A percentile compares a stretch with the other conserved stretches of the same genome.
phyloP scores from a whole-genome alignment of 2,888 invertebrate species.

The Macaria notata region DNA sequence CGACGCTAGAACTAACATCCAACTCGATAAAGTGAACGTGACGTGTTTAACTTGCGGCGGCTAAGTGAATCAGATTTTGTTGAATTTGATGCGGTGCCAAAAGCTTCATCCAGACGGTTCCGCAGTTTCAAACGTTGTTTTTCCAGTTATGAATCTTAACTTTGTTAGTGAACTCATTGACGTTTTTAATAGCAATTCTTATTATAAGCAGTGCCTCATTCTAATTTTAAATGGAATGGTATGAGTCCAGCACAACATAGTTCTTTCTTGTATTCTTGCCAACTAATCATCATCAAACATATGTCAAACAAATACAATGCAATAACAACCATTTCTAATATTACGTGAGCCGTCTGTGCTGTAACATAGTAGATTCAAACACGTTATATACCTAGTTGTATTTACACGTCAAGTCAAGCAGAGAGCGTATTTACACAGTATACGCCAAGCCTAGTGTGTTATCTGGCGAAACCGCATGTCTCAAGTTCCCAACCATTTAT shows the following conservation, averaged over 20 bases:
- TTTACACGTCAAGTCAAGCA: slow-evolving; percentile 13
- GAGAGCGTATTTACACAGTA: slow-evolving; percentile 48
- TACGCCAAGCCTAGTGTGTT: slow-evolving; percentile 37
- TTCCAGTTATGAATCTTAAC: too few relatives aligned
- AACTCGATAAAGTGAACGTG: slow-evolving; percentile 15
- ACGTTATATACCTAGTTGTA: slow-evolving; percentile 4
- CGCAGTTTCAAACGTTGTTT: too few relatives aligned
- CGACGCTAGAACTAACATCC: slow-evolving; percentile 23
- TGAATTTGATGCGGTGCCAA: slow-evolving; percentile 8
- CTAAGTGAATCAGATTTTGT: slow-evolving; percentile 20
- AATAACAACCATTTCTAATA: slow-evolving; percentile 2
- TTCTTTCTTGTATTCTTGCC: too few relatives aligned
- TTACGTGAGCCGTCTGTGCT: slow-evolving; percentile 3
- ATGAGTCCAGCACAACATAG: too few relatives aligned
- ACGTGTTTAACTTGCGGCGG: slow-evolving; percentile 5
- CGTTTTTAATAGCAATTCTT: too few relatives aligned
- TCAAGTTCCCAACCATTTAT: slow-evolving; percentile 37
- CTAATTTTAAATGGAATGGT: too few relatives aligned
- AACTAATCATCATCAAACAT: background rate
- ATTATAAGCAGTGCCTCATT: too few relatives aligned
- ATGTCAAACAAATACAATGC: slow-evolving; percentile 4
- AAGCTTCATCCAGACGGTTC: background rate
- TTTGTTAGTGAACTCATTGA: too few relatives aligned
- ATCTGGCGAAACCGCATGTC: slow-evolving; percentile 53
- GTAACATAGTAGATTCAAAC: slow-evolving; percentile 2